Base-by-base conservation (phyloP, 2,888 invertebrate genomes). In the Panorpa germanica region DNA sequence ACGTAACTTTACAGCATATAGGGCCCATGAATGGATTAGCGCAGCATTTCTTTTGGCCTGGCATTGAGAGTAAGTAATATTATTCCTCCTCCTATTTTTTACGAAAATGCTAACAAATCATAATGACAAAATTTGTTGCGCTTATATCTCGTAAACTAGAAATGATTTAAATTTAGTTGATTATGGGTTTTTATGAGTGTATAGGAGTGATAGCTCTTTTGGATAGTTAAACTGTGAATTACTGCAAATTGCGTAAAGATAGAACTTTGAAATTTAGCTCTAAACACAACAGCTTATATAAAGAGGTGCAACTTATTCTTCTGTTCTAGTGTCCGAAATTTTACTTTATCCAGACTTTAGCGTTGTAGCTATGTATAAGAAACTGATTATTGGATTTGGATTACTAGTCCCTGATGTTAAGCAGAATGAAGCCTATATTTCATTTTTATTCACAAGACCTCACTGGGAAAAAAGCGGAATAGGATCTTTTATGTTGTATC, bases 291-390 rank as follows among this genome's bases (percentile, higher is more conserved):
- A 12, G 9, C n/a, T n/a, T n/a, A n/a, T n/a, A n/a, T n/a, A n/a
- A n/a, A n/a, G n/a, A n/a, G n/a, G n/a, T 17, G 26, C 28, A 8
- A 34, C 20, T 32, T 18, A 34, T 28, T 34, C 37, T 33, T 29
- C 37, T 33, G 34, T 59, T 57, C 34, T 53, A 88, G 86, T 91
- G 49, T 75, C 82, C 0, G 88, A 88, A 42, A 73, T 78, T 34
- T 61, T 91, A 3, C 77, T 82, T 45, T 90, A 90, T 57, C 90
- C 91, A 0, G 91, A 91, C 49, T 88, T 80, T 53, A 88, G 80
- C 45, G 85, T 86, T 48, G 81, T 91, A 26, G 88, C 75, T 20
- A 49, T 82, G 5, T 85, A 83, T 50, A 68, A 71, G 49, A 74
- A 76, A 44, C 56, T 91, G 35, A 71, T 88, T 26, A 60, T 91